A percentile compares a stretch with the other conserved stretches of the same genome.
phyloP scores from a whole-genome alignment of 2,797 vertebrate genomes.

The Sylvia borin region DNA sequence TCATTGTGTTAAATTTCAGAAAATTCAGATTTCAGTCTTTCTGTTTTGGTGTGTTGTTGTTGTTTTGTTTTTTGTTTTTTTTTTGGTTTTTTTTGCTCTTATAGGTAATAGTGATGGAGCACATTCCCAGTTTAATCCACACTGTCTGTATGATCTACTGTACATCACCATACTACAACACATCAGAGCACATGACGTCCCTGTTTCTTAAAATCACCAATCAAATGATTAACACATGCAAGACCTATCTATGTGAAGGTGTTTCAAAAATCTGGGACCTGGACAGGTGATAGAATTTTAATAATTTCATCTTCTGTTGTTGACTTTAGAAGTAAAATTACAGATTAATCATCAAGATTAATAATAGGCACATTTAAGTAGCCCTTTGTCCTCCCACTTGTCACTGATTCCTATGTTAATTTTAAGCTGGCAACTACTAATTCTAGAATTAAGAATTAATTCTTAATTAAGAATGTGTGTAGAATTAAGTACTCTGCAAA shows the following conservation, averaged over 20 bases:
- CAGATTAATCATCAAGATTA: neutral
- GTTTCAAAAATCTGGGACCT: constrained; percentile 82
- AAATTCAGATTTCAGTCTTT: neutral
- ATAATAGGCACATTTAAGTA: neutral
- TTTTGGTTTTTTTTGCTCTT: neutral
- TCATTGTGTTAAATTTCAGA: neutral
- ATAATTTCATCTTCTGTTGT: neutral
- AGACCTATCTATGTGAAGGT: constrained; percentile 75
- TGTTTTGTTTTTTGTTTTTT: too few species aligned
- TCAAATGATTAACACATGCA: constrained; percentile 84
- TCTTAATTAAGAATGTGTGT: neutral
- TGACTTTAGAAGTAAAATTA: neutral
- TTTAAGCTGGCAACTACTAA: neutral
- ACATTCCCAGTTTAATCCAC: constrained; percentile 81
- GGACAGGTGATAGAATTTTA: constrained; percentile 73
- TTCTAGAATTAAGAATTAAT: neutral
- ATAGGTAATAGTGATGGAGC: constrained; percentile 76
- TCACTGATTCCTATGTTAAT: neutral
- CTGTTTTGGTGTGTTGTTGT: too few species aligned
- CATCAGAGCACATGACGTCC: constrained; percentile 82
- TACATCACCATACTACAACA: constrained; percentile 83
- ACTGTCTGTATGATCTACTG: constrained; percentile 81
- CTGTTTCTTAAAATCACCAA: constrained; percentile 88
- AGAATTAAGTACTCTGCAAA: neutral
- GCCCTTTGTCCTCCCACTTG: neutral